Evolutionary conservation across 2,113 vertebrate genomes (phyloP).

Genomic region (cat (Felis catus)): F.catus_Fca126_mat1.0 CM031414.1:137415001-137415500

Average conservation of each 20-base stretch:
- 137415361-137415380: background rate
- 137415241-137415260: background rate
- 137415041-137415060: background rate
- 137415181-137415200: too few relatives aligned
- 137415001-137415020: background rate
- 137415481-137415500: background rate
- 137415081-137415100: background rate
- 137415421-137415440: fast-evolving
- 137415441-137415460: too few relatives aligned
- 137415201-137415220: background rate
- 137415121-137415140: background rate
- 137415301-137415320: background rate
- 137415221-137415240: background rate
- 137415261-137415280: background rate
- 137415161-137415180: background rate
- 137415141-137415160: background rate
- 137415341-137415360: background rate
- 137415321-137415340: fast-evolving
- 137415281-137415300: background rate
- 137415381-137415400: background rate
- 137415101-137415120: background rate
- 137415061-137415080: background rate
- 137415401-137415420: too few relatives aligned
- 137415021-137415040: too few relatives aligned
- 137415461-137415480: fast-evolving